Percentiles rank a stretch among this genome's conserved stretches.
These are phyloP conservation scores for Fregata magnificens DNA, from an alignment of 2,113 vertebrate genomes.

Conservation along the genomic window DNA sequence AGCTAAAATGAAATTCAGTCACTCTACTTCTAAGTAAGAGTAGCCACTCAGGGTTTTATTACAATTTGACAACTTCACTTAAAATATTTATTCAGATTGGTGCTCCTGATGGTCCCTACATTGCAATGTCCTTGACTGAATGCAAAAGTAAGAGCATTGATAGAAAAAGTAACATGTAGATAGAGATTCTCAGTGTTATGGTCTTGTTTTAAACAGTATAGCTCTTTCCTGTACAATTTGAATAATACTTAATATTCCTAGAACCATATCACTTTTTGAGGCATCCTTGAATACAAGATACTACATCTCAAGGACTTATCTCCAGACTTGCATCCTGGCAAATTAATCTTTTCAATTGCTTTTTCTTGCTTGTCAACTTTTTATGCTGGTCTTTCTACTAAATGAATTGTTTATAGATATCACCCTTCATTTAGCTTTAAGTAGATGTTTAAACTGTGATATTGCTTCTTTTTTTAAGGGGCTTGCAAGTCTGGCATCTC, in stretches of 20 bases:
- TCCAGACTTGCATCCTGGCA: background rate
- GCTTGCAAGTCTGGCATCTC: background rate
- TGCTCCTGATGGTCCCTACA: background rate
- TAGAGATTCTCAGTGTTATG: background rate
- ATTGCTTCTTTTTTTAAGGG: background rate
- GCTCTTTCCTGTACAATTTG: background rate
- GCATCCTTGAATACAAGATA: background rate
- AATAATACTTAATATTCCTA: background rate
- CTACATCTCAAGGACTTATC: background rate
- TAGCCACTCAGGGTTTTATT: background rate
- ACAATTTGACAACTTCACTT: background rate
- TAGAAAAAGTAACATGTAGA: background rate
- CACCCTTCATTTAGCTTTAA: constrained; percentile 8
- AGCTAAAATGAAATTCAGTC: background rate
- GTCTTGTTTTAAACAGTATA: background rate
- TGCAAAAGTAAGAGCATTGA: background rate
- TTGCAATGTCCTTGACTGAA: background rate
- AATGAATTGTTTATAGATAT: background rate
- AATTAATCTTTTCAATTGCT: constrained; percentile 20
- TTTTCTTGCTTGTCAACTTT: constrained; percentile 13
- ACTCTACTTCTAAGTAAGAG: background rate
- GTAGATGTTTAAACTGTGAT: background rate
- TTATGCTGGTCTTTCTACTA: background rate
- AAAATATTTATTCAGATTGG: background rate
- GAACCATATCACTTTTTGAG: background rate